Percentiles rank a stretch among this genome's conserved stretches.
phyloP scores from a whole-genome alignment of 2,797 vertebrate species.

The Pipistrellus nathusii region DNA sequence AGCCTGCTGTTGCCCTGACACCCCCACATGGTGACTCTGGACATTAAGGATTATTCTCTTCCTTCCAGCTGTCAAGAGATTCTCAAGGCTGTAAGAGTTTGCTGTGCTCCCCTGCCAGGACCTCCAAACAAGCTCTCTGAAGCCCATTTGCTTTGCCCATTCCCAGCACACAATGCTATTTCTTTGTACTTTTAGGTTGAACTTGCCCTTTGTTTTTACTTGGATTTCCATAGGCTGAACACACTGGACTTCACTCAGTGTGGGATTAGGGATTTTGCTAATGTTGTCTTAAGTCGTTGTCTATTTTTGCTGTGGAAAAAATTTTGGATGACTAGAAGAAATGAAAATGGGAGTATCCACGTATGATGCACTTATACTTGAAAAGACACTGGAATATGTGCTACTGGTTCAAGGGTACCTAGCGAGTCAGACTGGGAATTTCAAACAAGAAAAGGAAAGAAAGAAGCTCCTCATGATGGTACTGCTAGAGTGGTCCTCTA shows the following conservation, averaged over 20 bases:
- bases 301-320: slow-evolving; percentile 97
- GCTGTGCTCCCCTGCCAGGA: too few relatives aligned
- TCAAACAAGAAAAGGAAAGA: too few relatives aligned
- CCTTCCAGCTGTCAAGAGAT: background rate
- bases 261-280: slow-evolving; percentile 98
- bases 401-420: too few relatives aligned
- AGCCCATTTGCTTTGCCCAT: slow-evolving; percentile 99
- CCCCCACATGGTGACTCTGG: too few relatives aligned
- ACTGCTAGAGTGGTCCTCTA: too few relatives aligned
- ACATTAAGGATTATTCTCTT: background rate
- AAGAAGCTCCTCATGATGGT: too few relatives aligned
- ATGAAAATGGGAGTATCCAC: slow-evolving; percentile 99
- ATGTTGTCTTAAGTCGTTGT: slow-evolving; percentile 98
- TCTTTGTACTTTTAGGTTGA: slow-evolving; percentile 99
- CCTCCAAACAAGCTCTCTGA: background rate
- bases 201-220: slow-evolving; percentile 99
- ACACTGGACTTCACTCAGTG: slow-evolving; percentile 97
- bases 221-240: slow-evolving; percentile 99
- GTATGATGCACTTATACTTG: slow-evolving; percentile 98
- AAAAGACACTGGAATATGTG: slow-evolving; percentile 95
- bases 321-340: slow-evolving; percentile 98
- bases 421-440: too few relatives aligned
- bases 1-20: background rate
- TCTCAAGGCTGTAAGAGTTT: too few relatives aligned
- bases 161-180: slow-evolving; percentile 98